Conservation (phyloP, 2,888 invertebrate species). For the Merodon equestris region DNA sequence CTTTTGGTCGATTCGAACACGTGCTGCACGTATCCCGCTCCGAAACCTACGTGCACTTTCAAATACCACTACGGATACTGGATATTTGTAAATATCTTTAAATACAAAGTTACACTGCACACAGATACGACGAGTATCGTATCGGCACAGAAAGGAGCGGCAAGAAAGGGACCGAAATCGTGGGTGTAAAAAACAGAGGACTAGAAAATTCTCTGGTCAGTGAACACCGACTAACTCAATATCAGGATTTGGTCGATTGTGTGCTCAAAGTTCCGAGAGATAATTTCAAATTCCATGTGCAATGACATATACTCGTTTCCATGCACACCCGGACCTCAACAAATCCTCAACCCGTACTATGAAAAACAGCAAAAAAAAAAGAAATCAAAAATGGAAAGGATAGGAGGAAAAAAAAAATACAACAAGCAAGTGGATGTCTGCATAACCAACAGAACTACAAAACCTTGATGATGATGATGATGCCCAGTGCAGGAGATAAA, state of each 20-base stretch:
- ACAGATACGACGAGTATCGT: slow-evolving; percentile 8
- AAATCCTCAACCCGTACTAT: slow-evolving; percentile 22
- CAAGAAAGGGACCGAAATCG: background rate
- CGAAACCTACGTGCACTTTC: slow-evolving; percentile 45
- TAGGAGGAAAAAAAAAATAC: too few species aligned
- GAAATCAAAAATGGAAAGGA: background rate
- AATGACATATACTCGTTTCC: slow-evolving; percentile 54
- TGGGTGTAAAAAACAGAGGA: slow-evolving; percentile 23
- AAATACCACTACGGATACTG: slow-evolving; percentile 29
- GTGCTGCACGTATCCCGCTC: slow-evolving; percentile 49
- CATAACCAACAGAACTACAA: slow-evolving; percentile 22
- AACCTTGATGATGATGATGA: slow-evolving; percentile 36
- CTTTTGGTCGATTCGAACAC: slow-evolving; percentile 52
- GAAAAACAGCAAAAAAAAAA: slow-evolving; percentile 7
- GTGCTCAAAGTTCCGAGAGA: slow-evolving; percentile 69
- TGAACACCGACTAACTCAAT: slow-evolving; percentile 69
- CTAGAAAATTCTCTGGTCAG: slow-evolving; percentile 66
- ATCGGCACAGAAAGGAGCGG: background rate
- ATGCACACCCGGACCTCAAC: slow-evolving; percentile 37
- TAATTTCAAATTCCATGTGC: slow-evolving; percentile 69
- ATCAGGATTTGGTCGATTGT: slow-evolving; percentile 69
- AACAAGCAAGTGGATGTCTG: background rate
- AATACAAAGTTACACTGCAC: slow-evolving; percentile 55
- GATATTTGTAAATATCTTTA: slow-evolving; percentile 61
- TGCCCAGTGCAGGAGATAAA: slow-evolving; percentile 32